Conservation (phyloP, 2,113 vertebrate genomes). For the Chaetops frenatus region DNA sequence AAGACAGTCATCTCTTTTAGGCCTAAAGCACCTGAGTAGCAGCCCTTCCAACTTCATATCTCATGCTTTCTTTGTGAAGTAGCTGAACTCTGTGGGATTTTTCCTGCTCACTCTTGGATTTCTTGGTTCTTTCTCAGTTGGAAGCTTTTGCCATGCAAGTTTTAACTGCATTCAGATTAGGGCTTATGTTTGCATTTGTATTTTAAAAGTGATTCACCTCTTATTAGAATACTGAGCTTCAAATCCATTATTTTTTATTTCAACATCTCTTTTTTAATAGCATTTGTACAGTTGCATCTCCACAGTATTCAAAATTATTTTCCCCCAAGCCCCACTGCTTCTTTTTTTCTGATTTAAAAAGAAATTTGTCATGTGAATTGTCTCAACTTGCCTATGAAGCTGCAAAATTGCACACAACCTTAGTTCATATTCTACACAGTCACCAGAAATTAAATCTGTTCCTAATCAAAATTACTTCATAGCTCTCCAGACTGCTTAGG, state of each 20-base stretch:
- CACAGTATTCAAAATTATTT: neutral
- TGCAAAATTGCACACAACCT: neutral
- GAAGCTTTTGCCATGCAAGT: neutral
- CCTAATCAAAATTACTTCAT: neutral
- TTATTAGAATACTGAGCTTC: neutral
- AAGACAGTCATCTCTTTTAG: neutral
- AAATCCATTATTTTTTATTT: neutral
- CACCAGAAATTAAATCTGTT: neutral
- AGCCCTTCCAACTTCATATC: neutral
- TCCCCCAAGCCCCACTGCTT: neutral
- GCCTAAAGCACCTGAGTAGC: neutral
- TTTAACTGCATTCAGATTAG: neutral
- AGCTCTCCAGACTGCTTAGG: neutral
- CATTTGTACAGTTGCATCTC: neutral
- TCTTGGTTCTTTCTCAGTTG: neutral
- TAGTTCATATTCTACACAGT: neutral
- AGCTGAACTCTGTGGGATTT: neutral
- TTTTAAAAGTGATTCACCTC: neutral
- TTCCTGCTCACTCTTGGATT: neutral
- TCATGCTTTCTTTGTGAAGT: neutral
- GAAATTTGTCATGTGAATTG: neutral
- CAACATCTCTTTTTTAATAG: neutral
- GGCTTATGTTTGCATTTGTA: neutral
- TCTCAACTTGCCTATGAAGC: neutral
- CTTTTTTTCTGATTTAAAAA: neutral